Conservation (phyloP, 2,888 invertebrate genomes). For the Yponomeuta plumbellus region DNA sequence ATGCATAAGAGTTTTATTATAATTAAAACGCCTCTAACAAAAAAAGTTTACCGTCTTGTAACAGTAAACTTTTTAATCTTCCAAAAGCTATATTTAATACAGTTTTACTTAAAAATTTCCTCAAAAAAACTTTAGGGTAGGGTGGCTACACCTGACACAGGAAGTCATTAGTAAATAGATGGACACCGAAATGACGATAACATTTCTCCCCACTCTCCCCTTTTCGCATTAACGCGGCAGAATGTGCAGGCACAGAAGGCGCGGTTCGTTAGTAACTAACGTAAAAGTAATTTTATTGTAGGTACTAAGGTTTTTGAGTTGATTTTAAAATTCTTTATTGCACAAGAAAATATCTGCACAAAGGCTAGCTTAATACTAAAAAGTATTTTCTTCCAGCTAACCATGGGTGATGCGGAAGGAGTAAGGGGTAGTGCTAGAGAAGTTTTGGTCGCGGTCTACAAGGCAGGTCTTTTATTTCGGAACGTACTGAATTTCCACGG, state of each 20-base stretch:
- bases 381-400: too few species aligned
- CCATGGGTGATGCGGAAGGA: too few species aligned
- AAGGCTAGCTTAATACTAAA: too few species aligned
- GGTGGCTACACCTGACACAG: slow-evolving; percentile 67
- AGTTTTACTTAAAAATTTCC: slow-evolving; percentile 18
- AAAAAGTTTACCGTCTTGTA: background rate
- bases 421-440: too few species aligned
- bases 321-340: too few species aligned
- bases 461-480: too few species aligned
- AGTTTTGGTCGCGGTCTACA: too few species aligned
- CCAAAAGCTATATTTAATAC: background rate
- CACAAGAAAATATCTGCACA: too few species aligned
- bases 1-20: background rate
- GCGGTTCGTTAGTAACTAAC: too few species aligned
- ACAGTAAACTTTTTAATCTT: background rate
- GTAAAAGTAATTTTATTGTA: too few species aligned
- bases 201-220: slow-evolving; percentile 44
- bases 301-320: too few species aligned
- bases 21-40: background rate
- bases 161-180: slow-evolving; percentile 77
- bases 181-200: slow-evolving; percentile 62
- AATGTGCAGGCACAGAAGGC: background rate
- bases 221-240: slow-evolving; percentile 32
- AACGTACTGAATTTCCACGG: too few species aligned
- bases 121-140: slow-evolving; percentile 50